Conservation (phyloP, 2,888 invertebrate genomes). For the Sarcophaga caerulescens region DNA sequence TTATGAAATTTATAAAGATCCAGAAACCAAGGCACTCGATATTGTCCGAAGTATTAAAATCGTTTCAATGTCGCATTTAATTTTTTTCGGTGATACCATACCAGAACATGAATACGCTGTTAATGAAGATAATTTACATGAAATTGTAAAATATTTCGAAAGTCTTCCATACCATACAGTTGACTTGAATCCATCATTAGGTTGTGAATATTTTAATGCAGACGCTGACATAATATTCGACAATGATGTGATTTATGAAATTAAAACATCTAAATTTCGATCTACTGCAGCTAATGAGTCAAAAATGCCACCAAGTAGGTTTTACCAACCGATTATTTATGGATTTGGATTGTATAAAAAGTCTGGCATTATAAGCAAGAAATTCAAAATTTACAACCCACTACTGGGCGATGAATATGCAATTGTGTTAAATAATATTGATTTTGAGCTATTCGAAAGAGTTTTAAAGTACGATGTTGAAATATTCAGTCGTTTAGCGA, state of each 20-base stretch:
- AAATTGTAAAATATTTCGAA: slow-evolving; percentile 22
- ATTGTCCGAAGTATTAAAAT: slow-evolving; percentile 27
- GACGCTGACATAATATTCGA: slow-evolving; percentile 32
- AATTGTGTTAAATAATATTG: slow-evolving; percentile 14
- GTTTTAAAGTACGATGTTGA: slow-evolving; percentile 22
- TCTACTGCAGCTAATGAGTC: not conserved
- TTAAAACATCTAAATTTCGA: slow-evolving; percentile 24
- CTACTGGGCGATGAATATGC: slow-evolving; percentile 21
- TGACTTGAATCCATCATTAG: slow-evolving; percentile 1
- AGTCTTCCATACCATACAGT: not conserved
- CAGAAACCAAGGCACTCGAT: slow-evolving; percentile 14
- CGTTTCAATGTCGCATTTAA: slow-evolving; percentile 28
- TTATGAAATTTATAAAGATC: slow-evolving; percentile 34
- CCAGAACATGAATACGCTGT: slow-evolving; percentile 9
- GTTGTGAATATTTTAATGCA: slow-evolving; percentile 22
- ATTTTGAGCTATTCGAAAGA: slow-evolving; percentile 32
- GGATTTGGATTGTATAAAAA: slow-evolving; percentile 19
- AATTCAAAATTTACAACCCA: slow-evolving; percentile 36
- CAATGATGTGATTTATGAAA: slow-evolving; percentile 25
- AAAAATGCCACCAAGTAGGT: not conserved
- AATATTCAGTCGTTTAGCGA: not conserved
- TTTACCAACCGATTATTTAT: slow-evolving; percentile 36
- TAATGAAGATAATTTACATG: slow-evolving; percentile 32
- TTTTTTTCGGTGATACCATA: not conserved
- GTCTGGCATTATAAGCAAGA: slow-evolving; percentile 5